These are phyloP conservation scores for Prolemur simus DNA, from an alignment of 2,113 vertebrate genomes.

Conservation along the genomic window DNA sequence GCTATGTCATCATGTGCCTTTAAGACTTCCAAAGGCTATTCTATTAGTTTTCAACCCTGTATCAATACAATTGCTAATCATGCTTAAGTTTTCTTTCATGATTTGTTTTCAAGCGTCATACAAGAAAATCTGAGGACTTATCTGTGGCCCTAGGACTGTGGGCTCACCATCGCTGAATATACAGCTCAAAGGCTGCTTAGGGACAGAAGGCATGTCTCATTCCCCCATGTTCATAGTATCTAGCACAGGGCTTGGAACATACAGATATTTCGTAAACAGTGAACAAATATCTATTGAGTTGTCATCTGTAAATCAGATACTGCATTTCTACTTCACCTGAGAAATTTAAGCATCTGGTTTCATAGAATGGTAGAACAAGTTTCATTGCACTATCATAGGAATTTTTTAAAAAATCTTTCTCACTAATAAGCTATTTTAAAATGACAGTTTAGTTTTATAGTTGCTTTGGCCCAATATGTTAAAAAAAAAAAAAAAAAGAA, in stretches of 20 bases:
- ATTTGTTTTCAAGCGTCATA: neutral
- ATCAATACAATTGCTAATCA: neutral
- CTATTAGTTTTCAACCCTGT: neutral
- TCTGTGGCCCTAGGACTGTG: neutral
- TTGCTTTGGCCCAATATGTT: neutral
- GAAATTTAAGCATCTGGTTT: neutral
- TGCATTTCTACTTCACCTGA: neutral
- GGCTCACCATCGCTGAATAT: neutral
- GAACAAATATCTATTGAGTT: neutral
- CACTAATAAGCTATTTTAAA: constrained; percentile 46
- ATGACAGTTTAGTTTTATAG: neutral
- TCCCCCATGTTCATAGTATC: neutral
- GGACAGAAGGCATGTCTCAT: neutral
- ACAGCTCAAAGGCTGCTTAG: neutral
- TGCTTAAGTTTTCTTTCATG: neutral
- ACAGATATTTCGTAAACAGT: neutral
- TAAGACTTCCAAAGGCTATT: neutral
- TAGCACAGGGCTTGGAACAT: neutral
- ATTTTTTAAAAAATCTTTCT: neutral
- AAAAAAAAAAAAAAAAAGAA: neutral
- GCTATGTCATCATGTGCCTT: neutral
- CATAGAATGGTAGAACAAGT: neutral
- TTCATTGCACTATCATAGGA: neutral
- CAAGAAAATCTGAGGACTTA: neutral
- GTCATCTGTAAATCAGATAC: neutral